Percentiles rank a stretch among this genome's conserved stretches.
These are phyloP conservation scores for Chaitophorus viminalis DNA, from an alignment of 2,888 invertebrate species.

Conservation along the genomic window DNA sequence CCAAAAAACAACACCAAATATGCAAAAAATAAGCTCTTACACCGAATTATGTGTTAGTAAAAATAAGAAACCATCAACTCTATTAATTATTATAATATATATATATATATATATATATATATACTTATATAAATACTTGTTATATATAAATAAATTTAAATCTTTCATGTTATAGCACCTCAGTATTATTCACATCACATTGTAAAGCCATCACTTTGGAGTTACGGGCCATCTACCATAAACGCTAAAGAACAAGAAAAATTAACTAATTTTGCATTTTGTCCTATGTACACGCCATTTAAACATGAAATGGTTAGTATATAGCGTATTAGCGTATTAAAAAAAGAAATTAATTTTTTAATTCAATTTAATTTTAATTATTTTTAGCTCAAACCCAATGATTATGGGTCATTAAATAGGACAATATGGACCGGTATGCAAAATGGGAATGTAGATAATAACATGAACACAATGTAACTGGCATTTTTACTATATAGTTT, in stretches of 20 bases:
- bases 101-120: too few species aligned
- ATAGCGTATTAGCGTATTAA: neutral
- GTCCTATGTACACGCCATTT: conserved; percentile 77
- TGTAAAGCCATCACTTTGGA: conserved; percentile 84
- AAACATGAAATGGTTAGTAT: conserved; percentile 62
- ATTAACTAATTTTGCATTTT: conserved; percentile 76
- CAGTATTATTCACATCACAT: conserved; percentile 84
- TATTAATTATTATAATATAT: too few species aligned
- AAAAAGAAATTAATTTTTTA: neutral
- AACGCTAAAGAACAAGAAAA: conserved; percentile 64
- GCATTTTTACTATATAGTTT: neutral
- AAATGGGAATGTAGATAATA: conserved; percentile 56
- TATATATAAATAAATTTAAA: neutral
- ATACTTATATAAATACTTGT: too few species aligned
- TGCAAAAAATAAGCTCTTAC: too few species aligned
- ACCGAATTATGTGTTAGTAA: too few species aligned
- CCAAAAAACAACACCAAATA: too few species aligned
- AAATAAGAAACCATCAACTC: too few species aligned
- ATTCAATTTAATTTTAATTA: neutral
- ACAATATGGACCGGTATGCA: conserved; percentile 54
- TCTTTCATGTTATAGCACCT: conserved; percentile 72
- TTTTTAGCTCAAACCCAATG: conserved; percentile 52
- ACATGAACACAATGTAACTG: conserved; percentile 52
- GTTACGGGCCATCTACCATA: conserved; percentile 71
- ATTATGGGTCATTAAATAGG: conserved; percentile 53